Conservation (phyloP, 2,797 vertebrate genomes). For the Sandelia bainsii region DNA sequence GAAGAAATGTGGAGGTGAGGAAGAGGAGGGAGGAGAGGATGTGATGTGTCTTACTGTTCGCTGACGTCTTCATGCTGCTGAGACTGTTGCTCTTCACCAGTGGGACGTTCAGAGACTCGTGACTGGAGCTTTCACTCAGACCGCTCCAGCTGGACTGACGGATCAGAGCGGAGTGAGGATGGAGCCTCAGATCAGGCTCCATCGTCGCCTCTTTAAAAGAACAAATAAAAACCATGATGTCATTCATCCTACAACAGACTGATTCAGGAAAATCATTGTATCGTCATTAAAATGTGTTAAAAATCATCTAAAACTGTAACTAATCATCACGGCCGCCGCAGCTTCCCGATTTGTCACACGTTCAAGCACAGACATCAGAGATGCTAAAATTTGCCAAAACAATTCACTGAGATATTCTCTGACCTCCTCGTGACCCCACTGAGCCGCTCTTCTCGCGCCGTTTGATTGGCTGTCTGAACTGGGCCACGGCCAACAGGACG, state of each 20-base stretch:
- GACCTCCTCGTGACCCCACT: conserved; percentile 75
- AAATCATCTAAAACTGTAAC: too few relatives aligned
- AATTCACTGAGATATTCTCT: not conserved
- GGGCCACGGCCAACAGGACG: conserved; percentile 91
- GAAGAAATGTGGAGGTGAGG: not conserved
- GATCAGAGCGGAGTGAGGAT: conserved; percentile 82
- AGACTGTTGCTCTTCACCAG: conserved; percentile 91
- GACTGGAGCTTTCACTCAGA: conserved; percentile 85
- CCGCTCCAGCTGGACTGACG: conserved; percentile 94
- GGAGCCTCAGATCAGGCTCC: conserved; percentile 57
- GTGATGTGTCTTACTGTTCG: conserved; percentile 76
- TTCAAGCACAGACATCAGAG: too few relatives aligned
- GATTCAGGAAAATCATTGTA: not conserved
- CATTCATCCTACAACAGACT: not conserved
- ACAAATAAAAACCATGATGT: too few relatives aligned
- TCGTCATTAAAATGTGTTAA: not conserved
- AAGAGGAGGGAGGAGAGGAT: not conserved
- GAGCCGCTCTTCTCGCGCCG: conserved; percentile 76
- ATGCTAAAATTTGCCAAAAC: not conserved
- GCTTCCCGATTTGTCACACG: too few relatives aligned
- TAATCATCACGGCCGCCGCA: too few relatives aligned
- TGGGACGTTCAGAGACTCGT: conserved; percentile 79
- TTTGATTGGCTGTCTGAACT: conserved; percentile 91
- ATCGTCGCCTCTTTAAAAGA: conserved; percentile 39
- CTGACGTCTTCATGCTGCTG: conserved; percentile 80